Evolutionary conservation across 2,113 vertebrate genomes (phyloP), one percentile per base, ranked within the genome.

Genomic region (Python bivittatus): DNA sequence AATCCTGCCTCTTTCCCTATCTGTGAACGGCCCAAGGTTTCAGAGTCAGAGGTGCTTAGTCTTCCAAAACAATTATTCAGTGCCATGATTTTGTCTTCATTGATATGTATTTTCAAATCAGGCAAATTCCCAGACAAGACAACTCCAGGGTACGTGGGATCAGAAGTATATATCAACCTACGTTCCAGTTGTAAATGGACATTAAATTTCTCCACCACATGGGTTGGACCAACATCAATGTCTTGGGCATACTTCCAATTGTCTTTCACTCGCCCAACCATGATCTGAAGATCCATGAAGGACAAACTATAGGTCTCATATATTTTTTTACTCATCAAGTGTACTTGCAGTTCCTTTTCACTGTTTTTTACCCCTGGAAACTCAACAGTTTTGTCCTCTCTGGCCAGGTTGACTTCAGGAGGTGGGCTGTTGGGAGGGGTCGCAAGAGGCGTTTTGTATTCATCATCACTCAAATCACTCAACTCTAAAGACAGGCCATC

Each of bases 171-270:
- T 13, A 99, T 98, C 57, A 99, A 95, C 1, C 99, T 97, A 56
- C 99, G 98, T 88, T 99, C 99, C 93, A 99, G 95, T 91, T 99
- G 98, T 9, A 99, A 94, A 56, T 99, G 98, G 48, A 99, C 99
- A 0, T 99, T 99, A 94, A 99, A 99, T 93, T 99, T 99, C 97
- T 99, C 99, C 0, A 99, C 99, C 88, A 99, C 99, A 0, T 99
- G 99, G 38, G 99, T 99, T 0, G 99, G 99, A 12, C 99, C 99
- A 52, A 99, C 99, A 2, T 99, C 98, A 8, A 98, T 98, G 85
- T 99, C 99, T 86, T 99, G 99, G 86, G 99, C 96, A 0, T 99
- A 99, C n/a, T 99, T 99, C 99, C 99, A 99, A 93, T 99, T 99
- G 98, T 99, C 99, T 94, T 98, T 99, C 94, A 98, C 98, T 9